Base-by-base conservation (phyloP, 2,113 vertebrate genomes). In the Acanthochromis polyacanthus region DNA sequence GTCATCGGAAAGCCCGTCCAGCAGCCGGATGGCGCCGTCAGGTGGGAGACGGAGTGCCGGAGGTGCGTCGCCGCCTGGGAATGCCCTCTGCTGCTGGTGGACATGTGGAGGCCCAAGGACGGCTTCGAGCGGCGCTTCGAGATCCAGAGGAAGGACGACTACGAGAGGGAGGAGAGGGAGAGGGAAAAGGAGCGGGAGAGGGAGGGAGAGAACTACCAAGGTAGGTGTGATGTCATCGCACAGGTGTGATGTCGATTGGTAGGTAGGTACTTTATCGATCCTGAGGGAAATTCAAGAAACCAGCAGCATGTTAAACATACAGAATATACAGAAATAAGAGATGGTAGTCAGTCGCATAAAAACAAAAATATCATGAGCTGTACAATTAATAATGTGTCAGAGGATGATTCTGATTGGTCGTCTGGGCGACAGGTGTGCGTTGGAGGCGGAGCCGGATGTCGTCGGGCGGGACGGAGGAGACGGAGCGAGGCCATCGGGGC, bases 31-130 rank as follows among this genome's bases (percentile, higher is more conserved):
- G 94, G 94, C 78, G 89, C 88, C 63, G 79, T 95, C 83, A 91
- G 92, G 56, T 96, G 95, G 94, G 93, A 95, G 87, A 96, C 94
- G 32, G 96, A 97, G 80, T 95, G 96, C 82, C 93, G 96, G 80
- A 95, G 97, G 90, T 93, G 94, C 4, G 94, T 97, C 85, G 95
- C 95, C 40, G 93, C 96, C 32, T 92, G 94, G 64, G 96, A 97
- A 93, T 95, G 96, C 76, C 96, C 97, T 23, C 87, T 97, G 81
- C 93, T 97, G 84, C 93, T 98, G 72, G 96, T 97, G 83, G 96
- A 97, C 85, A 96, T 98, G 91, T 97, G 97, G 97, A 94, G 96
- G 60, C 96, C 96, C n/a, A 96, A 97, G 81, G 95, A 96, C 0
- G 97, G 96, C 28, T 97, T 95, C 60, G 96, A 96, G 62, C 93